Percentiles rank a stretch among this genome's conserved stretches.
Conservation (phyloP, 2,113 vertebrate species). For the Perognathus longimembris region DNA sequence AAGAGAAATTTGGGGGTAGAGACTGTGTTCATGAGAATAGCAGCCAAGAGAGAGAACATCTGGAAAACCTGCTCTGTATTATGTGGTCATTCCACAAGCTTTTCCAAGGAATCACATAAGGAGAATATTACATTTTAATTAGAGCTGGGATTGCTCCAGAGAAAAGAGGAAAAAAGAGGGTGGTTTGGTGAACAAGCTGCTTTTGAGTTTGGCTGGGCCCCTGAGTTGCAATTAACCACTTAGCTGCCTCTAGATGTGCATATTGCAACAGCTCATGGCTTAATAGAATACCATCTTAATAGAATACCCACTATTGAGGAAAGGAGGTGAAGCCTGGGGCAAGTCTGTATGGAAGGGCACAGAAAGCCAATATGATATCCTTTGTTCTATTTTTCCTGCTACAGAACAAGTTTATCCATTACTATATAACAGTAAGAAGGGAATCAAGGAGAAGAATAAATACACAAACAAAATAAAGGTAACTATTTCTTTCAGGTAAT, state of each 20-base stretch:
- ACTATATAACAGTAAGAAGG: neutral
- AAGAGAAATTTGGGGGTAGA: slow-evolving; percentile 53
- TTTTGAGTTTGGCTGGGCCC: slow-evolving; percentile 63
- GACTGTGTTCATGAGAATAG: slow-evolving; percentile 62
- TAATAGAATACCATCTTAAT: neutral
- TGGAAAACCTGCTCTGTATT: slow-evolving; percentile 77
- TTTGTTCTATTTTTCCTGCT: neutral
- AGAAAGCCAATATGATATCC: neutral
- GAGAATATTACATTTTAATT: slow-evolving; percentile 82
- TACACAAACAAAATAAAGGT: neutral
- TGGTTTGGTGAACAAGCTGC: slow-evolving; percentile 62
- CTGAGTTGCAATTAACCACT: slow-evolving; percentile 66
- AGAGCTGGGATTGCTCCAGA: slow-evolving; percentile 78
- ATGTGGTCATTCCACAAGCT: slow-evolving; percentile 79
- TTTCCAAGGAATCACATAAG: slow-evolving; percentile 80
- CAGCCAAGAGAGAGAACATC: slow-evolving; percentile 67
- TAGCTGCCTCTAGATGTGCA: slow-evolving; percentile 45
- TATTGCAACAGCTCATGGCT: neutral
- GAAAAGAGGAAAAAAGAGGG: slow-evolving; percentile 21
- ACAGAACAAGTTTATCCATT: slow-evolving; percentile 21
- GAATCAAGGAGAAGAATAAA: slow-evolving; percentile 1
- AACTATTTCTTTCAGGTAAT: slow-evolving; percentile 53
- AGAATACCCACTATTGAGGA: neutral
- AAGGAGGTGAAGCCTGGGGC: neutral
- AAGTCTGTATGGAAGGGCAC: neutral